Evolutionary conservation across 2,113 vertebrate genomes (phyloP), one percentile per base, ranked within the genome.

Genomic region (Parus major): DNA sequence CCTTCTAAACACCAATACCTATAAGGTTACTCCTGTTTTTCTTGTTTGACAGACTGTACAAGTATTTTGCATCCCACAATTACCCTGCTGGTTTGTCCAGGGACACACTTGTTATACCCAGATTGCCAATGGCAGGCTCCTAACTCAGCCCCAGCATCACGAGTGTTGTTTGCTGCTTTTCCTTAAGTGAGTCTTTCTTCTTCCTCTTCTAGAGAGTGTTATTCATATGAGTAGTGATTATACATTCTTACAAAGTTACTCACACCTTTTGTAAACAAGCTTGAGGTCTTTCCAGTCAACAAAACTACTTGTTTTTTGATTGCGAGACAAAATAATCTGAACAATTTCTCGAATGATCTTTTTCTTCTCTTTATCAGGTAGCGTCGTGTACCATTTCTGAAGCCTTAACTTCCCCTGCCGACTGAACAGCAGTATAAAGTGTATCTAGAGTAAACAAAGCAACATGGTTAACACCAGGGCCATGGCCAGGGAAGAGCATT

Each of bases 201-300:
- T 81, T 36, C 20, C 55, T 78, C 35, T 75, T 64, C 33, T 24
- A 53, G 71, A 9, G 77, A 0, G 0, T 28, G 18, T 85, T 73
- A 83, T 46, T 95, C 82, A 65, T 15, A 46, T 5, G 10, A 63
- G 68, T 20, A 80, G 28, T 57, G 75, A 82, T 87, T 66, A 69
- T 16, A 66, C 0, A 3, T 76, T 97, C 95, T 97, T 87, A 84
- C 80, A 92, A 97, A 97, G 93, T 83, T 97, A 98, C 96, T 98
- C 97, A 97, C 97, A 99, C 99, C 99, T 99, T 98, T 99, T 99
- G 98, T 99, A 99, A 97, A 99, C 98, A 96, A 99, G 98, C 97
- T 99, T 99, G 73, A 99, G 98, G 92, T 99, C 99, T 97, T 98
- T 99, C 99, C 99, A 99, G 96, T 99, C 98, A 94, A 99, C 91